Conservation (phyloP, 2,797 vertebrate genomes). For the Danio kyathit region DNA sequence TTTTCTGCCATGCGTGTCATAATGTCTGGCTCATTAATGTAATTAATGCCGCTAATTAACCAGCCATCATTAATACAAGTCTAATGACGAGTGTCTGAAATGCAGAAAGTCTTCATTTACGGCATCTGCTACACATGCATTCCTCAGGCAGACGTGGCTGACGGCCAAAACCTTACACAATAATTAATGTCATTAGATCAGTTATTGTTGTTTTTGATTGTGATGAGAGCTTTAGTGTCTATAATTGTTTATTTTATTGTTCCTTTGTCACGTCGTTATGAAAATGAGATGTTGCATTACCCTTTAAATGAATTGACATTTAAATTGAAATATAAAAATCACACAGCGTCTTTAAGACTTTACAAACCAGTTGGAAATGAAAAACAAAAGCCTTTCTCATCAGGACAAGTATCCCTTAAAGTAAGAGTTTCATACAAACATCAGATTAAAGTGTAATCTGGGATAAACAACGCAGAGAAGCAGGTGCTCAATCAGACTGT, state of each 20-base stretch:
- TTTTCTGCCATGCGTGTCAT: slow-evolving; percentile 46
- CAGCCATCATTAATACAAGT: slow-evolving; percentile 54
- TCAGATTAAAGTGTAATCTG: slow-evolving; percentile 78
- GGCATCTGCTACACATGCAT: slow-evolving; percentile 48
- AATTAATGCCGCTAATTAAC: slow-evolving; percentile 60
- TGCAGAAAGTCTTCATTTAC: slow-evolving; percentile 37
- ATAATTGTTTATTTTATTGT: too few species aligned
- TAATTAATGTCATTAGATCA: too few species aligned
- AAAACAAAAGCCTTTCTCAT: slow-evolving; percentile 46
- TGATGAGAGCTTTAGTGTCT: too few species aligned
- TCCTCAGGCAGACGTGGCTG: not conserved
- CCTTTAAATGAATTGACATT: too few species aligned
- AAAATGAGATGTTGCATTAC: too few species aligned
- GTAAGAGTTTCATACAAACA: slow-evolving; percentile 69
- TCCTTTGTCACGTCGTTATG: too few species aligned
- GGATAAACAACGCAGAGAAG: slow-evolving; percentile 59
- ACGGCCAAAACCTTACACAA: not conserved
- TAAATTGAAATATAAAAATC: too few species aligned
- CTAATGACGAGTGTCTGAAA: slow-evolving; percentile 43
- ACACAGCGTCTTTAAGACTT: too few species aligned
- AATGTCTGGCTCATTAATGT: slow-evolving; percentile 52
- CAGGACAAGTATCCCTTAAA: slow-evolving; percentile 61
- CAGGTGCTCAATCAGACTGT: slow-evolving; percentile 62
- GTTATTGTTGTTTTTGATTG: too few species aligned
- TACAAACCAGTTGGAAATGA: slow-evolving; percentile 17